Percentiles rank a stretch among this genome's conserved stretches.
phyloP scores from a whole-genome alignment of 2,888 invertebrate genomes.

The Macaria liturata region DNA sequence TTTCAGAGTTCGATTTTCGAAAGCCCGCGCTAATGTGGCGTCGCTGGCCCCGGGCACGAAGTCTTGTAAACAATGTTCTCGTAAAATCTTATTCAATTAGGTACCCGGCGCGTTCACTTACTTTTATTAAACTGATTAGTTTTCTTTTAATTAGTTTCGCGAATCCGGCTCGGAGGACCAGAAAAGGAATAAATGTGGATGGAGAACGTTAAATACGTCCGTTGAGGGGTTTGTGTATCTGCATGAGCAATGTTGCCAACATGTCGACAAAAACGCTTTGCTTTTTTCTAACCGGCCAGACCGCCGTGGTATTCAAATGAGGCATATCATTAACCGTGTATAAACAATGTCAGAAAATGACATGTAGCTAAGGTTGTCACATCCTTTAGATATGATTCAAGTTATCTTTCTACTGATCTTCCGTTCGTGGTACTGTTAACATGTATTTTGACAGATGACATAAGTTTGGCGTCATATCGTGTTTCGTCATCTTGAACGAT shows the following conservation, averaged over 20 bases:
- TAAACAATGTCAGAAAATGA: slow-evolving; percentile 79
- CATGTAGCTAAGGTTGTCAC: slow-evolving; percentile 71
- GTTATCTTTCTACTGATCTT: slow-evolving; percentile 34
- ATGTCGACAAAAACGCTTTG: slow-evolving; percentile 47
- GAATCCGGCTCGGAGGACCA: slow-evolving; percentile 28
- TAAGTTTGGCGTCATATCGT: slow-evolving; percentile 78
- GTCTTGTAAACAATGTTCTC: slow-evolving; percentile 78
- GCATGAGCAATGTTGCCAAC: slow-evolving; percentile 33
- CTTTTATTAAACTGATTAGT: slow-evolving; percentile 62
- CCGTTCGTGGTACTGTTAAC: slow-evolving; percentile 70
- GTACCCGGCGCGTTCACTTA: slow-evolving; percentile 57
- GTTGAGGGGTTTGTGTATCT: slow-evolving; percentile 15
- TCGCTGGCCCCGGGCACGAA: slow-evolving; percentile 73
- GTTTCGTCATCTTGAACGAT: slow-evolving; percentile 69
- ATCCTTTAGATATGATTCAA: slow-evolving; percentile 48
- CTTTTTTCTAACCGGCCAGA: slow-evolving; percentile 61
- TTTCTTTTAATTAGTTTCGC: slow-evolving; percentile 43
- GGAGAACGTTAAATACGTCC: slow-evolving; percentile 13
- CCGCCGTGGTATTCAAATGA: slow-evolving; percentile 79
- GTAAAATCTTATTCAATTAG: slow-evolving; percentile 76
- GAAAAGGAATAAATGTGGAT: slow-evolving; percentile 6
- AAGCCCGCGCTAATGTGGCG: slow-evolving; percentile 74
- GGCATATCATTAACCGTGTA: slow-evolving; percentile 73
- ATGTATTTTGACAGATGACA: slow-evolving; percentile 83
- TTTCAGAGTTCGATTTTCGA: slow-evolving; percentile 74